Percentiles rank a stretch among this genome's conserved stretches.
These are phyloP conservation scores for Xiphophorus couchianus DNA, from an alignment of 2,113 vertebrate species.

Conservation along the genomic window DNA sequence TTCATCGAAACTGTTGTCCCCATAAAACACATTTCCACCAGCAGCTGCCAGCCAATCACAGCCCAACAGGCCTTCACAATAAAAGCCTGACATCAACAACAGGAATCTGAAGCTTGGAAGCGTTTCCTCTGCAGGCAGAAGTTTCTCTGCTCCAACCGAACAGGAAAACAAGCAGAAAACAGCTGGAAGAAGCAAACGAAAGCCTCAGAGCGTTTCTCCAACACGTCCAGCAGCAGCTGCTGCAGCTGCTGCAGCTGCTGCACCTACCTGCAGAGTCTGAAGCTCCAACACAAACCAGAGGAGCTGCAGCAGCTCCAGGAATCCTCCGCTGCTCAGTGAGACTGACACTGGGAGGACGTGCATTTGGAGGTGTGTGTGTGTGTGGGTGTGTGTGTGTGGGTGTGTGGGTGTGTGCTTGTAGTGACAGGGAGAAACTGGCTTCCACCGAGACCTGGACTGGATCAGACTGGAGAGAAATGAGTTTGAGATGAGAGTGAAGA, in stretches of 20 bases:
- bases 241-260: too few relatives aligned
- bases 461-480: not conserved
- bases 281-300: constrained; percentile 1
- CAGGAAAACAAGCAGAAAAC: not conserved
- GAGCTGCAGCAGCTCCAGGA: not conserved
- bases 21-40: not conserved
- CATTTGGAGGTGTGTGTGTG: not conserved
- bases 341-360: not conserved
- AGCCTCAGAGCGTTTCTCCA: too few relatives aligned
- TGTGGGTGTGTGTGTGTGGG: not conserved
- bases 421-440: not conserved
- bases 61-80: not conserved
- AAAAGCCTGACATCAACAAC: not conserved
- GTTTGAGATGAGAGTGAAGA: not conserved
- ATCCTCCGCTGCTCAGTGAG: constrained; percentile 20
- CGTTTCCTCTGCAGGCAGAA: not conserved
- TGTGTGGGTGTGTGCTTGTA: not conserved
- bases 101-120: not conserved
- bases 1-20: too few relatives aligned
- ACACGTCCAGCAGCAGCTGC: not conserved
- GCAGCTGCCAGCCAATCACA: constrained; percentile 10
- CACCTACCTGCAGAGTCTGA: constrained; percentile 34
- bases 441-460: constrained; percentile 23
- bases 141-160: not conserved
- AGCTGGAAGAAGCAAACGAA: not conserved